Base-by-base conservation (phyloP, 1,140 invertebrate genomes). In the Brachionus rubens region DNA sequence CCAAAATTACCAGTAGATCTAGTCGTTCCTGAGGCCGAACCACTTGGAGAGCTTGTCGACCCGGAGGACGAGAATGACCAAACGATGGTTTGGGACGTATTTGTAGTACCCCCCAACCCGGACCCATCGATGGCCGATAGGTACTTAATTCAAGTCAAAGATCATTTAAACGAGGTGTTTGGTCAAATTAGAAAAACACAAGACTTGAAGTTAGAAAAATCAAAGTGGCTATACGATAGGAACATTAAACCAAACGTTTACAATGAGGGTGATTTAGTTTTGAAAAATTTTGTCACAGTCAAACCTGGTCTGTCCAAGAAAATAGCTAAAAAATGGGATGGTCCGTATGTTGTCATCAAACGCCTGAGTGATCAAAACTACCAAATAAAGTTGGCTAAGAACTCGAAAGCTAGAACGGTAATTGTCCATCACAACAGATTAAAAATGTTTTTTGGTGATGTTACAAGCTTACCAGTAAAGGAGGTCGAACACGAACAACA, bases 191-290 rank as follows among this genome's bases (percentile, higher is more conserved):
- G 26, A 24, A 26, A 24, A 24, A 54, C 14, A 24, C 21, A 19
- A 28, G 50, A 54, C 19, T 24, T 54, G 26, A 54, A 54, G 28
- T 54, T 54, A 54, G 24, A 26, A 3, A 30, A 26, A 26, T 24
- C 50, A 21, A 6, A 54, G 24, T 26, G 21, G 24, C 14, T 14
- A 7, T 54, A 54, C 12, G 26, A 54, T 26, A 21, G 50, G 7
- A 54, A 54, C 24, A 54, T 54, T 28, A 54, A 54, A 54, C 50
- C 50, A 21, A 12, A 54, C 14, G 26, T 14, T 54, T 54, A 54
- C 28, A 28, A 54, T 21, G 50, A 54, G 50, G 50, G 50, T 24
- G 50, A 54, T 14, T 24, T 54, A 26, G 50, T 54, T 28, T 26
- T 54, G 26, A 54, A 54, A 54, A 30, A 54, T 12, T 16, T 54